phyloP scores from a whole-genome alignment of 1,140 invertebrate species.

The Grapholita molesta region DNA sequence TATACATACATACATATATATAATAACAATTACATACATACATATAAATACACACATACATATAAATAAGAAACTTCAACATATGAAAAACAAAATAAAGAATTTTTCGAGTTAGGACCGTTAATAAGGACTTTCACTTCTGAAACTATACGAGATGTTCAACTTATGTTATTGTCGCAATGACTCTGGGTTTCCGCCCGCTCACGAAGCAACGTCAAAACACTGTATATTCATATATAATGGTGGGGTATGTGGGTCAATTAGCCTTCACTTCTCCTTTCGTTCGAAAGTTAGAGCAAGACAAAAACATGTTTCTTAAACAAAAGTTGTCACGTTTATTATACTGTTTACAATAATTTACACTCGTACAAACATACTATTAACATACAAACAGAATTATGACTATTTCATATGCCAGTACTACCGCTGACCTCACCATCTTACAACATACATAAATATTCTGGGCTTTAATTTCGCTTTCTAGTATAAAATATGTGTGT shows the following conservation, averaged over 20 bases:
- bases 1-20: no score
- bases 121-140: not conserved
- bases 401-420: not conserved
- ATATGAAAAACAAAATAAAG: not conserved
- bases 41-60: not conserved
- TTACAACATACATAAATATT: no score
- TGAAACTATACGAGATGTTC: not conserved
- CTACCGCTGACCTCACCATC: not conserved
- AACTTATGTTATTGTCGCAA: conserved; percentile 7
- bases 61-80: not conserved
- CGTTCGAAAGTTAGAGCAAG: conserved; percentile 39
- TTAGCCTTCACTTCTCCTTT: conserved; percentile 37
- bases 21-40: no score
- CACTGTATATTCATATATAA: not conserved
- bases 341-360: conserved; percentile 11
- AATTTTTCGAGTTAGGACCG: not conserved
- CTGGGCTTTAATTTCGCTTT: not conserved
- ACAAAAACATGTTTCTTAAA: conserved; percentile 18
- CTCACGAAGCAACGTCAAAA: conserved; percentile 1
- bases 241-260: not conserved
- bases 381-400: not conserved
- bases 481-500: no score
- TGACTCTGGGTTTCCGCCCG: not conserved
- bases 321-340: conserved; percentile 6
- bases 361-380: conserved; percentile 7